Evolutionary conservation across 2,888 invertebrate genomes (phyloP), one percentile per base, ranked within the genome.

Genomic region (Busseola fusca): DNA sequence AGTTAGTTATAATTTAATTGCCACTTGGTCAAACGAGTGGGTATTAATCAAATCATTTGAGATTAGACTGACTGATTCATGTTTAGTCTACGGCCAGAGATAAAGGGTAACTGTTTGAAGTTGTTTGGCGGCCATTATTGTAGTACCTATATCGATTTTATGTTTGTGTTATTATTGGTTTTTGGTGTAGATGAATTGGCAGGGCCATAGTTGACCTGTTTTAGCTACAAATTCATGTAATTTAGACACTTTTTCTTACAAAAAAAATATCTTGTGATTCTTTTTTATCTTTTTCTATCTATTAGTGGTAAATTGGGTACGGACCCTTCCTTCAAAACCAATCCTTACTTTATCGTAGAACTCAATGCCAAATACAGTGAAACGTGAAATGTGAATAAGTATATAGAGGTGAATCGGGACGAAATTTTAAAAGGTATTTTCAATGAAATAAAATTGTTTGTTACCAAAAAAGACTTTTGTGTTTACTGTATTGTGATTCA

Each of bases 21-120:
- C 58, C 48, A 42, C 64, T 71, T 62, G 27, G n/a, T 60, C 57
- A 18, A 56, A 67, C n/a, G 54, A 76, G 69, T 67, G 71, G 30
- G 40, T 63, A 81, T 83, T 65, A 73, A 76, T 83, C 81, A 81
- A 68, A 74, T 69, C 68, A 74, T 72, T 82, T 64, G 37, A 71
- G 74, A 81, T 82, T 74, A 72, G 2, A 40, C 45, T 59, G 69
- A 73, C 52, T 70, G 68, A 76, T 76, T 75, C 40, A 67, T 82
- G 83, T 78, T 81, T 75, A 77, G 78, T 74, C 74, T 82, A 60
- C 58, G 10, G 34, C 14, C 0, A 42, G 34, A 69, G 50, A 66
- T 80, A 68, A 50, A 57, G 52, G 40, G 34, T 7, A 40, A 27
- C 63, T 59, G 34, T 69, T 37, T 76, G 9, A 34, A 69, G 52